Base-by-base conservation (phyloP, 2,888 invertebrate genomes). In the Lottia gigantea region DNA sequence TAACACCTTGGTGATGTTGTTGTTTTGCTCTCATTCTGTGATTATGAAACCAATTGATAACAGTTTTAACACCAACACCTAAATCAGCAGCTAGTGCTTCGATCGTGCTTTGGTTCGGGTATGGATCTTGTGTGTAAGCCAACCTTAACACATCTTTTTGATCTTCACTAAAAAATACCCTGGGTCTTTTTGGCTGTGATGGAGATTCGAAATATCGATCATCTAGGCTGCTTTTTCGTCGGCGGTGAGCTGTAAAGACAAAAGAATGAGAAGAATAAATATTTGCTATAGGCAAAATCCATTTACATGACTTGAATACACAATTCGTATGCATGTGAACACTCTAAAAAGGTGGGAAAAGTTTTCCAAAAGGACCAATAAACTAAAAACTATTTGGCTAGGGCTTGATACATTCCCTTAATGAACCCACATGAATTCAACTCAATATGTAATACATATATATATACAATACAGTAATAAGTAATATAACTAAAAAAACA, bases 11-110 rank as follows among this genome's bases (percentile, higher is more conserved):
- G 69, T 83, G 84, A 67, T 84, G 83, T 72, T 87, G 87, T 70
- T 88, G 88, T 71, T 98, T 98, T 86, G 97, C 92, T 76, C 99
- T 92, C 96, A 99, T 99, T 82, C 99, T 93, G 88, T 99, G 98
- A 89, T 99, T 99, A 91, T 99, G 98, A 91, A 99, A 99, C 99
- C 99, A 99, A 90, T 99, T 99, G 74, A 97, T 97, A 84, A 99
- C 98, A 69, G 98, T 98, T 80, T 98, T 92, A 67, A 97, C 94
- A 8, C 96, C 95, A 61, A 99, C 91, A 12, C 94, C 94, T 70
- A 99, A 90, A 89, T 97, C 97, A 46, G 93, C 92, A 46, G 98
- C 97, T 72, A 99, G 91, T 86, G 96, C 96, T 88, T 98, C 98
- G 78, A 98, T 97, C 71, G 97, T 96, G 31, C 95, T 94, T 85